Conservation (phyloP, 23 tunicate species). For the Pegea sp. region DNA sequence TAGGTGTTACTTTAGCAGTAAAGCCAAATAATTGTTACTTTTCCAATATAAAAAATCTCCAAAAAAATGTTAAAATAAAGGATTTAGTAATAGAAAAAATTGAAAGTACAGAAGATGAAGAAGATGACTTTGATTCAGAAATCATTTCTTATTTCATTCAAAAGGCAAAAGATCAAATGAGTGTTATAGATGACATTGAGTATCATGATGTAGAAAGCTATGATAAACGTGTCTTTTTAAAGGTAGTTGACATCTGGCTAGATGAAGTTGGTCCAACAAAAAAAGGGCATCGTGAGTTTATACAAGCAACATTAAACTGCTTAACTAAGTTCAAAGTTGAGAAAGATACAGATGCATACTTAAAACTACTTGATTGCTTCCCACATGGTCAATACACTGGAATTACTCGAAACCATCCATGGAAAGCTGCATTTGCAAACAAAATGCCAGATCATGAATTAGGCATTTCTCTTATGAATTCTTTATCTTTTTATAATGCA, state of each 20-base stretch:
- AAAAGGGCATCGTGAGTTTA: constrained; percentile 71
- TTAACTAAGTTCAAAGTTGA: constrained; percentile 44
- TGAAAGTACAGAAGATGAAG: too few relatives aligned
- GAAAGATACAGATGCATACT: constrained; percentile 42
- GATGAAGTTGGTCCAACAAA: constrained; percentile 44
- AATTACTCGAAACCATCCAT: constrained; percentile 38
- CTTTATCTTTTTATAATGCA: neutral
- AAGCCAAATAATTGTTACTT: too few relatives aligned
- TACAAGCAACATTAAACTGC: constrained; percentile 33
- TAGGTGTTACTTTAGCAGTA: too few relatives aligned
- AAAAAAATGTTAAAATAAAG: too few relatives aligned
- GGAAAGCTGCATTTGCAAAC: constrained; percentile 46
- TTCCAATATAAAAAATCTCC: too few relatives aligned
- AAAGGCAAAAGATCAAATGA: constrained; percentile 46
- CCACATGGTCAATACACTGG: constrained; percentile 76
- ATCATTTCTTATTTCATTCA: too few relatives aligned
- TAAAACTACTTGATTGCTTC: constrained; percentile 60
- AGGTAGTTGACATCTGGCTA: constrained; percentile 79
- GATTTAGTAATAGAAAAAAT: too few relatives aligned
- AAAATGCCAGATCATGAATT: constrained; percentile 52
- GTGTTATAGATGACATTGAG: constrained; percentile 39
- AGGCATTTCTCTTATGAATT: constrained; percentile 13
- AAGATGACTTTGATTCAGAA: too few relatives aligned
- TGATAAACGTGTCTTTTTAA: constrained; percentile 51
- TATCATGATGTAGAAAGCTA: constrained; percentile 35